These are phyloP conservation scores for Masticophis lateralis DNA, from an alignment of 2,797 vertebrate species.

Conservation along the genomic window DNA sequence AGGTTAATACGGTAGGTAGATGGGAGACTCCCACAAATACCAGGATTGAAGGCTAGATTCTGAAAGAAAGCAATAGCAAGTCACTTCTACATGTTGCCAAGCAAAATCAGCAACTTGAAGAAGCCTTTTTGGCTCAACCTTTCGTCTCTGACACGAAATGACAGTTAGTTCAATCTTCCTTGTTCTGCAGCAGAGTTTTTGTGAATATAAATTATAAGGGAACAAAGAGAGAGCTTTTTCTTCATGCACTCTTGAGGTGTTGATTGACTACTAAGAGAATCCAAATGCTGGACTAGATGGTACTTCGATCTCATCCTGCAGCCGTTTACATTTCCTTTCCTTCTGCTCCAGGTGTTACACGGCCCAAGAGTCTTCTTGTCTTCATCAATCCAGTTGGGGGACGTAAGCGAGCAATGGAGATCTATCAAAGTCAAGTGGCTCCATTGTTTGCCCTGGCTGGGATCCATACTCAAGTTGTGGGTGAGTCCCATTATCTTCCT, in stretches of 20 bases:
- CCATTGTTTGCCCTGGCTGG: constrained; percentile 83
- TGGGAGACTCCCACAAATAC: background rate
- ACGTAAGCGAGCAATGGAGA: constrained; percentile 73
- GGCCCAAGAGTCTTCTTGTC: constrained; percentile 78
- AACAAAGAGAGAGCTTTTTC: background rate
- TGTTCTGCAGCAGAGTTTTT: background rate
- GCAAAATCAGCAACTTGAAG: background rate
- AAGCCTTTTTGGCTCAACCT: background rate
- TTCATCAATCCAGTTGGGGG: constrained; percentile 85
- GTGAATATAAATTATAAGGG: background rate
- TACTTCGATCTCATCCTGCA: background rate
- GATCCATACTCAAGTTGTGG: constrained; percentile 80
- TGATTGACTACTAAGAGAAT: background rate
- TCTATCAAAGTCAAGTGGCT: constrained; percentile 77
- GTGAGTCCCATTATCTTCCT: constrained; percentile 58
- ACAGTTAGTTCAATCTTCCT: background rate
- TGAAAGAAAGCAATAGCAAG: background rate
- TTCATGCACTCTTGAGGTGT: background rate
- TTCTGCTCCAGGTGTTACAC: constrained; percentile 67
- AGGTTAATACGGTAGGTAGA: background rate
- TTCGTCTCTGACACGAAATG: background rate
- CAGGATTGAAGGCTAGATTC: background rate
- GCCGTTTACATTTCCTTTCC: background rate
- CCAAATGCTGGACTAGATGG: background rate
- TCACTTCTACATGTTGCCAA: background rate